Conservation (phyloP, 2,888 invertebrate species). For the Drosophila buzzatii region DNA sequence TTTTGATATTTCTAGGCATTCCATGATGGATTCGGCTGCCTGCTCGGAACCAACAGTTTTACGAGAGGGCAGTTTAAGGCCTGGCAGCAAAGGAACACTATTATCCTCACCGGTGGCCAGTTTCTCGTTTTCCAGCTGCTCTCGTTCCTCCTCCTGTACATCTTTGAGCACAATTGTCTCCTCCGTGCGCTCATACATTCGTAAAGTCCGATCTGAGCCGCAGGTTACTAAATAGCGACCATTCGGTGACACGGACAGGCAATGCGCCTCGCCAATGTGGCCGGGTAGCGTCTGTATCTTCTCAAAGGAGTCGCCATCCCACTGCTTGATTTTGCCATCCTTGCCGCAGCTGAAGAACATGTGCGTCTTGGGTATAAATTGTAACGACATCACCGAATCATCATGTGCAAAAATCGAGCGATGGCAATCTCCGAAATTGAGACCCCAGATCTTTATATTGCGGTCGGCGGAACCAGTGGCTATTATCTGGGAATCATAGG, state of each 20-base stretch:
- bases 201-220: conserved; percentile 94
- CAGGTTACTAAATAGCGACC: conserved; percentile 92
- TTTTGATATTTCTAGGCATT: conserved; percentile 93
- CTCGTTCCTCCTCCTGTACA: conserved; percentile 93
- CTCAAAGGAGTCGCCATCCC: conserved; percentile 97
- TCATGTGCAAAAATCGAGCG: conserved; percentile 98
- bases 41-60: conserved; percentile 87
- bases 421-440: conserved; percentile 99
- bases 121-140: conserved; percentile 89
- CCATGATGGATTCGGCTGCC: conserved; percentile 94
- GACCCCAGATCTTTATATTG: conserved; percentile 98
- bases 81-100: conserved; percentile 89
- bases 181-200: conserved; percentile 93
- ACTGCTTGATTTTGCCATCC: conserved; percentile 97
- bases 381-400: conserved; percentile 95
- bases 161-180: conserved; percentile 97
- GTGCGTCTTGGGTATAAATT: conserved; percentile 96
- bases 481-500: conserved; percentile 93
- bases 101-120: conserved; percentile 91
- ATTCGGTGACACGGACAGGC: conserved; percentile 91
- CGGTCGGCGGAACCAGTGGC: conserved; percentile 98
- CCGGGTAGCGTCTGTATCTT: conserved; percentile 94
- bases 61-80: conserved; percentile 92
- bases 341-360: conserved; percentile 97
- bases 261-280: conserved; percentile 93